A percentile compares a stretch with the other conserved stretches of the same genome.
These are phyloP conservation scores for Epizoanthus ramosus DNA, from an alignment of 92 coral and sea anemone species.

Conservation along the genomic window DNA sequence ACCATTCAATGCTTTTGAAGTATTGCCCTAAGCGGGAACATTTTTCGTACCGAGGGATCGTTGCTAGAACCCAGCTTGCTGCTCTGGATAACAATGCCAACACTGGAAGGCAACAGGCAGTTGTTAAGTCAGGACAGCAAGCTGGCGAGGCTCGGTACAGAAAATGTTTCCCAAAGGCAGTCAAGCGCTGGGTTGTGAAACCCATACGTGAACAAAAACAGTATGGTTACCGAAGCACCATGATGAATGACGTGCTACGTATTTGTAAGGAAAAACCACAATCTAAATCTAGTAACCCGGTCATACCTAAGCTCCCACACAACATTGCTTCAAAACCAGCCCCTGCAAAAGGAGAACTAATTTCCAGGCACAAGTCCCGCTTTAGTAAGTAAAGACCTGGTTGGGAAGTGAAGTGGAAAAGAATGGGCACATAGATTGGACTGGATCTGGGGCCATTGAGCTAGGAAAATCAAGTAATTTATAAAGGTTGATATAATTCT, in stretches of 20 bases:
- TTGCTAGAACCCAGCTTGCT: conserved; percentile 62
- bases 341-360: conserved; percentile 42
- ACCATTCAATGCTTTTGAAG: conserved; percentile 67
- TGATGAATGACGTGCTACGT: too few relatives aligned
- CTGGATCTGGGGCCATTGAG: too few relatives aligned
- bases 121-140: conserved; percentile 36
- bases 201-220: neutral
- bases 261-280: conserved; percentile 12
- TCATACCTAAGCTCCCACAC: conserved; percentile 31
- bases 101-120: conserved; percentile 50
- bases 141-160: conserved; percentile 39
- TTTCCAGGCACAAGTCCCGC: conserved; percentile 32
- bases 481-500: too few relatives aligned
- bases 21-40: conserved; percentile 63
- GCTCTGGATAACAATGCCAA: conserved; percentile 65
- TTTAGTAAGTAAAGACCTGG: neutral
- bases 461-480: too few relatives aligned
- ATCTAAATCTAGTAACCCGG: neutral
- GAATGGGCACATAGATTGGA: too few relatives aligned
- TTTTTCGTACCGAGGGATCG: conserved; percentile 52
- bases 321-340: conserved; percentile 48
- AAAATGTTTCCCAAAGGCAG: conserved; percentile 35
- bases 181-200: conserved; percentile 37
- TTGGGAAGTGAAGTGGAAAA: too few relatives aligned
- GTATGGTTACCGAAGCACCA: too few relatives aligned